Percentiles rank a stretch among this genome's conserved stretches.
Conservation (phyloP, 2,888 invertebrate species). For the Synergus laeviventris region DNA sequence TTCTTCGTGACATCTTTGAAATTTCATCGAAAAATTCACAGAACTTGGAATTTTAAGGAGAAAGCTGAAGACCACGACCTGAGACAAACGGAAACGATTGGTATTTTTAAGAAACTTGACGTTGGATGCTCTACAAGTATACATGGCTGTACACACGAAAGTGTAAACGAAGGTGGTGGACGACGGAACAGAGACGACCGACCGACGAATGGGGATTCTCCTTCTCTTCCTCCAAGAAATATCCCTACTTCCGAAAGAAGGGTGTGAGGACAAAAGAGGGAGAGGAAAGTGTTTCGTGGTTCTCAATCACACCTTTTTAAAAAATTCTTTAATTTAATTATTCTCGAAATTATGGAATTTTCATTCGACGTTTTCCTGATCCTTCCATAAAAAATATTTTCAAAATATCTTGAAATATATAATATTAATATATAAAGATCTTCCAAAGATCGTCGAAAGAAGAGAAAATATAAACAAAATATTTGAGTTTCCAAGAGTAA, state of each 20-base stretch:
- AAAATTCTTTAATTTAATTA: not conserved
- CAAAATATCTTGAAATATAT: not conserved
- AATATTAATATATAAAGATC: too few species aligned
- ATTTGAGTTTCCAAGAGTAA: too few species aligned
- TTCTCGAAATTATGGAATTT: not conserved
- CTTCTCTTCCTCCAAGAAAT: constrained; percentile 48
- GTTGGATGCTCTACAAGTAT: constrained; percentile 43
- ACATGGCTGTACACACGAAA: constrained; percentile 59
- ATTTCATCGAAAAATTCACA: not conserved
- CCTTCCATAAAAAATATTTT: not conserved
- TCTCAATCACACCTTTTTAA: constrained; percentile 56
- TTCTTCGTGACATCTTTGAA: not conserved
- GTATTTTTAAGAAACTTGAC: constrained; percentile 56
- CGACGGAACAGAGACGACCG: constrained; percentile 59
- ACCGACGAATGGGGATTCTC: constrained; percentile 51
- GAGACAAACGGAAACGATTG: constrained; percentile 64
- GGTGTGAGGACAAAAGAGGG: constrained; percentile 56
- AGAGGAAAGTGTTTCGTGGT: constrained; percentile 59
- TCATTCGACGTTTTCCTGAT: not conserved
- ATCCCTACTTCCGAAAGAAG: constrained; percentile 48
- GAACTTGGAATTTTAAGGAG: constrained; percentile 1
- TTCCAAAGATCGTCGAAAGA: too few species aligned
- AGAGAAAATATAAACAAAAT: too few species aligned
- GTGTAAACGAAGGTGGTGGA: constrained; percentile 67
- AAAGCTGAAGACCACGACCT: constrained; percentile 61